Evolutionary conservation across 2,888 invertebrate genomes (phyloP), one percentile per base, ranked within the genome.

Genomic region (Nomada lathburiana): DNA sequence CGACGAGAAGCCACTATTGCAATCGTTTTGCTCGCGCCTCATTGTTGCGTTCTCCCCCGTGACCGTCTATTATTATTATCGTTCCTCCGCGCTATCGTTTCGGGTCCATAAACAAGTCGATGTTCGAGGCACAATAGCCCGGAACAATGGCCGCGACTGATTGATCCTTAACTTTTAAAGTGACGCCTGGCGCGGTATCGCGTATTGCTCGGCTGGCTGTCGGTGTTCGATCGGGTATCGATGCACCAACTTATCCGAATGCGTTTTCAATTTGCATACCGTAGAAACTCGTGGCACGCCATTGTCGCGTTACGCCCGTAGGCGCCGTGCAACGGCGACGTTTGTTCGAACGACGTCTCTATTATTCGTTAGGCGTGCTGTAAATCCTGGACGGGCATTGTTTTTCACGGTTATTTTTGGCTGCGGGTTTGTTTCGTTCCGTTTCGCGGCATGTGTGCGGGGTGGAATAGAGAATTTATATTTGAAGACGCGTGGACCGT

Each of bases 101-200:
- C 73, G 68, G 36, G 50, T 42, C 65, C 62, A 82, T 83, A 77
- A 83, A 82, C 83, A 82, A 83, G 73, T 70, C 76, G 73, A 60
- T 74, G 69, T 29, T 26, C 67, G 79, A 73, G 53, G 82, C 76
- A 83, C 82, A 83, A 83, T 83, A 59, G 55, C n/a, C 9, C 50
- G 68, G 70, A 82, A 83, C 83, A 83, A 83, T 83, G 59, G 63
- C 63, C 20, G 52, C 71, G 76, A 70, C 82, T 82, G 83, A 83
- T 83, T 83, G 83, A 83, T 83, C 83, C 83, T 82, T 83, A 83
- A 83, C 83, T 82, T 83, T 82, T 82, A 76, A 82, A 83, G 77
- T 76, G 72, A 65, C 76, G 70, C 52, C 53, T 29, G 57, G 44
- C 26, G 29, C 29, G 29, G 69, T 44, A 59, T 60, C 55, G 44